Conservation (phyloP, 2,888 invertebrate genomes). For the Oxycera nigricornis region DNA sequence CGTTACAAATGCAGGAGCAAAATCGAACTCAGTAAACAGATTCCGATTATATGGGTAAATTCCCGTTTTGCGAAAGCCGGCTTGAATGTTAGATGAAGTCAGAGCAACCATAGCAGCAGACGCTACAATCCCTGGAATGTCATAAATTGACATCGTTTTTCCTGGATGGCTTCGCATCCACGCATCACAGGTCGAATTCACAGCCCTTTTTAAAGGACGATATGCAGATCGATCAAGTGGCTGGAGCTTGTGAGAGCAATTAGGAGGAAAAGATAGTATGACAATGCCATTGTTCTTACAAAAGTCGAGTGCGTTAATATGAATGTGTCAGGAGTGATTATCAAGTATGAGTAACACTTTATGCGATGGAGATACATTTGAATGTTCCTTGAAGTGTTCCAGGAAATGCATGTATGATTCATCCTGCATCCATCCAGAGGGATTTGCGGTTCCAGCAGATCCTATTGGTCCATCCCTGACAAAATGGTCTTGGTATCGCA, state of each 20-base stretch:
- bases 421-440: constrained; percentile 52
- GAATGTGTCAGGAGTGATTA: constrained; percentile 46
- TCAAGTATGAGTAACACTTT: constrained; percentile 44
- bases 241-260: constrained; percentile 44
- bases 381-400: constrained; percentile 46
- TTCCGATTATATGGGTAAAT: constrained; percentile 45
- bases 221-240: constrained; percentile 51
- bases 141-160: constrained; percentile 47
- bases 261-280: constrained; percentile 42
- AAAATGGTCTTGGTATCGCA: constrained; percentile 27
- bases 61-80: constrained; percentile 47
- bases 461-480: constrained; percentile 5
- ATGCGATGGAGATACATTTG: constrained; percentile 36
- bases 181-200: constrained; percentile 39
- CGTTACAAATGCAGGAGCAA: not conserved
- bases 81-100: constrained; percentile 41
- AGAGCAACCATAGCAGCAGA: constrained; percentile 43
- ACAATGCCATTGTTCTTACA: constrained; percentile 43
- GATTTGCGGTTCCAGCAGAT: not conserved
- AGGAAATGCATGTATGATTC: constrained; percentile 46
- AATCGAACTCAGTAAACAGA: not conserved
- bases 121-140: constrained; percentile 47
- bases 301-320: constrained; percentile 42
- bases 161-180: constrained; percentile 48
- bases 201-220: constrained; percentile 51